Percentiles rank a stretch among this genome's conserved stretches.
Evolutionary conservation across 2,113 vertebrate genomes (phyloP).

Genomic region (Pseudonaja textilis): DNA sequence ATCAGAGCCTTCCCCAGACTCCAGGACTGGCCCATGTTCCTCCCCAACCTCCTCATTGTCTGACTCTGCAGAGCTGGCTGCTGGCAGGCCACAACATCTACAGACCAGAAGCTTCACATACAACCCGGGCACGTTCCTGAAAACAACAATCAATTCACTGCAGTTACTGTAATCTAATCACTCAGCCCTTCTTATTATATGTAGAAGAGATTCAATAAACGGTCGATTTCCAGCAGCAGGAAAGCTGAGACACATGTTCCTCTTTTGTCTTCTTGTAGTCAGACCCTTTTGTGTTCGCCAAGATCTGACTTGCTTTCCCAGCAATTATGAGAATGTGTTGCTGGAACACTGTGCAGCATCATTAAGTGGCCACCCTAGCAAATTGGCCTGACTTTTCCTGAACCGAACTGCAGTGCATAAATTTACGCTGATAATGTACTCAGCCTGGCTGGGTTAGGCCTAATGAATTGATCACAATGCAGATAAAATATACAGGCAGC

Average conservation of each 20-base stretch:
- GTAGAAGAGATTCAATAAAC: background rate
- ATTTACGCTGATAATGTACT: conserved; percentile 21
- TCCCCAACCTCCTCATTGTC: no score
- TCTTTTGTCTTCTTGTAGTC: background rate
- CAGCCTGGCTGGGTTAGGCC: background rate
- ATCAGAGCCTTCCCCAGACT: no score
- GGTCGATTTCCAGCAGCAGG: background rate
- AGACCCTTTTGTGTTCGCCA: background rate
- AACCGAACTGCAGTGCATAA: background rate
- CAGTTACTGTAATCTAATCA: background rate
- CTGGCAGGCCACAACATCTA: background rate
- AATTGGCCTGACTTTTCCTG: conserved; percentile 28
- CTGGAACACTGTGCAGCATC: background rate
- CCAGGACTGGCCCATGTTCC: no score
- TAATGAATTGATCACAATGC: conserved; percentile 22
- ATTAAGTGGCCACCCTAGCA: background rate
- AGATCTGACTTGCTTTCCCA: background rate
- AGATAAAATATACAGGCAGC: conserved; percentile 8
- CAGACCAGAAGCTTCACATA: background rate
- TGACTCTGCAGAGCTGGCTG: no score
- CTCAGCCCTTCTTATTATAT: background rate
- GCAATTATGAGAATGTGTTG: background rate
- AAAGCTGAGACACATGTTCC: background rate
- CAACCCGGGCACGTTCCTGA: background rate
- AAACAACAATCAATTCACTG: background rate